These are phyloP conservation scores for Melanotaenia nigrans DNA, from an alignment of 2,797 vertebrate species.

Conservation along the genomic window DNA sequence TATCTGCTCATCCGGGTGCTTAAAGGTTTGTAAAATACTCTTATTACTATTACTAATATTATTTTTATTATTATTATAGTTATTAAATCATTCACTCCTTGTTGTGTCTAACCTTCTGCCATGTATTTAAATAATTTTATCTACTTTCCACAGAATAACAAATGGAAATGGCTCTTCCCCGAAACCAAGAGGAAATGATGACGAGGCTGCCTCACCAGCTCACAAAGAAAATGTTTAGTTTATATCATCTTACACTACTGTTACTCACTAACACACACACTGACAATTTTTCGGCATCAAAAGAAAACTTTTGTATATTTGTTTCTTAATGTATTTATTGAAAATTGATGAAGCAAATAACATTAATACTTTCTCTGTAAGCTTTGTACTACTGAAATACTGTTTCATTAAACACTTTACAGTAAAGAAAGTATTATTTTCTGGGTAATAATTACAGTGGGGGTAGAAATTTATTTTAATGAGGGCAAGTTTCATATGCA, in stretches of 20 bases:
- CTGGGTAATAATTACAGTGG: neutral
- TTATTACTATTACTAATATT: neutral
- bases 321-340: constrained; percentile 48
- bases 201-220: constrained; percentile 12
- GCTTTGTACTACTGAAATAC: neutral
- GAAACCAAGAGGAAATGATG: constrained; percentile 81
- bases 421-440: constrained; percentile 1
- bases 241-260: constrained; percentile 60
- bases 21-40: constrained; percentile 79
- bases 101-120: neutral
- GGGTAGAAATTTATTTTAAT: neutral
- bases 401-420: constrained; percentile 10
- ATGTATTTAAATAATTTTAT: constrained; percentile 16
- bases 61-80: too few species aligned
- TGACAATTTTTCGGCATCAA: neutral
- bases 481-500: neutral
- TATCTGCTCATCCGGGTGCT: constrained; percentile 34
- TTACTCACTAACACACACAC: neutral
- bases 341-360: neutral
- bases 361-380: constrained; percentile 1
- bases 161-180: constrained; percentile 85
- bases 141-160: constrained; percentile 81
- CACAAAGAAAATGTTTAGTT: constrained; percentile 37
- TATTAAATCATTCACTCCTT: too few species aligned
- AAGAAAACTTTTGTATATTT: constrained; percentile 7